Percentiles rank a stretch among this genome's conserved stretches.
Conservation (phyloP, 2,113 vertebrate species). For the Nothocercus nigrocapillus region DNA sequence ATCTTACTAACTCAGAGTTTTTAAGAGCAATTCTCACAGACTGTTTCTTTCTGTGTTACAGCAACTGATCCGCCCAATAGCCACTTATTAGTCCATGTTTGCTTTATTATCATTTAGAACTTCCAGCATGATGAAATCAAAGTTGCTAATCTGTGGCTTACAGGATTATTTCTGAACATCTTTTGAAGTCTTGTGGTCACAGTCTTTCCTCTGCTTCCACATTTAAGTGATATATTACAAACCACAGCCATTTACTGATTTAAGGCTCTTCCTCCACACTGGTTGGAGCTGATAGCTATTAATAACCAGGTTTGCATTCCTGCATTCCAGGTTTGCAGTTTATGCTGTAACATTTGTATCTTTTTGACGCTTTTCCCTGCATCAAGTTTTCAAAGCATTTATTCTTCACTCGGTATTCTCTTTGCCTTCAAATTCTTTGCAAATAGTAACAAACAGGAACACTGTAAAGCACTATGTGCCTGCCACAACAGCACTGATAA, state of each 20-base stretch:
- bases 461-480: background rate
- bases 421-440: background rate
- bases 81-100: background rate
- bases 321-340: background rate
- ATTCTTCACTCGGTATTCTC: background rate
- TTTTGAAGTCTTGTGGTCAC: background rate
- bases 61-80: background rate
- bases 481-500: background rate
- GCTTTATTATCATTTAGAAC: background rate
- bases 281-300: background rate
- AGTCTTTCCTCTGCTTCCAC: background rate
- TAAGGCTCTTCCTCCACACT: background rate
- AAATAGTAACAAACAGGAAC: background rate
- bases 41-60: background rate
- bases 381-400: background rate
- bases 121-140: background rate
- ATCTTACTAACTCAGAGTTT: background rate
- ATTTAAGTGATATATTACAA: background rate
- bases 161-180: background rate
- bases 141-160: background rate
- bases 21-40: background rate
- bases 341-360: background rate
- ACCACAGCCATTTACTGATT: background rate
- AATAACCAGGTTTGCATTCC: background rate
- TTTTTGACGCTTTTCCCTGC: background rate